Conservation (phyloP, 2,113 vertebrate species). For the Eolophus roseicapilla region DNA sequence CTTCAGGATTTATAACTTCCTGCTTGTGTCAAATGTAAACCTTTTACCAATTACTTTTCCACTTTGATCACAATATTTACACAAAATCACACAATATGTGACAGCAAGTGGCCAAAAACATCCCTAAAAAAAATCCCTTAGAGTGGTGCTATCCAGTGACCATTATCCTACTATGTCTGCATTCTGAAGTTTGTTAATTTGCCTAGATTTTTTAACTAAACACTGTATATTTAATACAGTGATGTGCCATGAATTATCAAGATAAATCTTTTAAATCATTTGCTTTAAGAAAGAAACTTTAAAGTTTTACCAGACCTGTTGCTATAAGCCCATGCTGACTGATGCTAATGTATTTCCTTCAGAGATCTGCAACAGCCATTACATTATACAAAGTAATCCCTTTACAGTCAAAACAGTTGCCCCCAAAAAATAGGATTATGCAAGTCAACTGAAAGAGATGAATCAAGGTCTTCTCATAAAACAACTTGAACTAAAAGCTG, state of each 20-base stretch:
- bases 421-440: neutral
- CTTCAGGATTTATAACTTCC: neutral
- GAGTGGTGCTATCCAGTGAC: neutral
- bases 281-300: neutral
- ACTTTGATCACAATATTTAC: neutral
- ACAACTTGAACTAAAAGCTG: neutral
- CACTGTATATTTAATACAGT: neutral
- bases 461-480: neutral
- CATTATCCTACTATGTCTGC: rapidly evolving
- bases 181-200: neutral
- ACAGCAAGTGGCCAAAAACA: neutral
- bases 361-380: neutral
- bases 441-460: neutral
- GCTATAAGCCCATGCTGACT: neutral
- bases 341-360: neutral
- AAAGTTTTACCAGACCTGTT: neutral
- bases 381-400: neutral
- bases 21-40: neutral
- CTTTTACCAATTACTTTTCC: neutral
- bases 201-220: neutral
- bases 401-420: neutral
- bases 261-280: neutral
- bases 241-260: neutral
- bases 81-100: neutral
- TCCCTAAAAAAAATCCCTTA: neutral